Evolutionary conservation across 1,140 invertebrate genomes (phyloP), one percentile per base, ranked within the genome.

Genomic region (Sesamia nonagrioides): DNA sequence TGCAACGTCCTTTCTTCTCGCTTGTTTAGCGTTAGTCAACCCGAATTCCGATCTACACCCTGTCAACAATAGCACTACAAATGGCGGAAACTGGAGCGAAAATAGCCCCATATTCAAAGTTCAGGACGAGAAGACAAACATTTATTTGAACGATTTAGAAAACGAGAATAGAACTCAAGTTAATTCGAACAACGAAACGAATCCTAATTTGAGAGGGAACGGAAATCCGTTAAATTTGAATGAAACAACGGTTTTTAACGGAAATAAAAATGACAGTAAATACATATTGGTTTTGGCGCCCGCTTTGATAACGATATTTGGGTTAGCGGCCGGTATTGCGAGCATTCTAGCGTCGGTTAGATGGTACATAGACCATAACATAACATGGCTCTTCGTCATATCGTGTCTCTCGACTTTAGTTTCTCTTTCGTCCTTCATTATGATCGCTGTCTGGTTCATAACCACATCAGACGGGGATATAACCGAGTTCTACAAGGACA

Each of bases 351-450:
- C 96, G 6, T 97, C 96, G 82, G 95, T 96, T 42, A 88, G 94
- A 73, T 97, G 96, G 96, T 97, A 97, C 88, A 95, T 97, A 37
- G 96, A 97, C 82, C 92, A 95, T 40, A 96, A 97, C 83, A 97
- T 97, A 76, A 93, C 93, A 0, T 96, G 96, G 91, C 95, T 97
- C 81, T 96, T 97, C 78, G 88, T 95, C 69, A 92, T 93, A 77
- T 95, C 95, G 0, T 82, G 92, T 54, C 73, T 96, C 37, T 95
- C 96, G 2, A 94, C 95, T 0, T 15, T 95, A 17, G 84, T 95
- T 8, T 94, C 95, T 0, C 79, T 94, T 1, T 80, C 93, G 3
- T 86, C 93, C 0, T 91, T 95, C 27, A 77, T 91, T 33, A 85
- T 95, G 84, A 92, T 95, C 18, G 81, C 89, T 5, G 82, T 86